phyloP scores from a whole-genome alignment of 2,888 invertebrate species.

The Schizotus pectinicornis region DNA sequence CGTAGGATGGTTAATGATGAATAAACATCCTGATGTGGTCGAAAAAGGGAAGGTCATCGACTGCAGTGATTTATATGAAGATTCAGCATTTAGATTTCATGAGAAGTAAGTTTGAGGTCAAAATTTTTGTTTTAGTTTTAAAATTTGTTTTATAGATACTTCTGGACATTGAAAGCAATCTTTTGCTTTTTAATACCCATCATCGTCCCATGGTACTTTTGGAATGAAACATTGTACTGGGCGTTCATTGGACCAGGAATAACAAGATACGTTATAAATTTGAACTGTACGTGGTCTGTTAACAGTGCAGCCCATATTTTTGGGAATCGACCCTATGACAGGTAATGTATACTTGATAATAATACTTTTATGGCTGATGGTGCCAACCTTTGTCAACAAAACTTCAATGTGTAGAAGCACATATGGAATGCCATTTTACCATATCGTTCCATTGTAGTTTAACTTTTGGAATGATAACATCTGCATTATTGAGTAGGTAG shows the following conservation, averaged over 20 bases:
- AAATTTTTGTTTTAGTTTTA: conserved; percentile 3
- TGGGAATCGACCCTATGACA: conserved; percentile 80
- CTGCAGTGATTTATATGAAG: conserved; percentile 77
- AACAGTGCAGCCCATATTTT: conserved; percentile 83
- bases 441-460: no score
- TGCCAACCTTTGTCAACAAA: neutral
- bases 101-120: conserved; percentile 65
- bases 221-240: conserved; percentile 55
- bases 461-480: no score
- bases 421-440: no score
- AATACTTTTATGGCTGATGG: conserved; percentile 31
- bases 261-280: conserved; percentile 65
- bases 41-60: conserved; percentile 80
- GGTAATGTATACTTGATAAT: conserved; percentile 68
- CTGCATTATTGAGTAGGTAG: no score
- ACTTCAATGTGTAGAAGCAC: neutral
- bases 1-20: conserved; percentile 90
- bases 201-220: conserved; percentile 74
- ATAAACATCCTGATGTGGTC: conserved; percentile 86
- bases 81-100: conserved; percentile 81
- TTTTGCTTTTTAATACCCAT: conserved; percentile 83
- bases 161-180: conserved; percentile 76
- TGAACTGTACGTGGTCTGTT: conserved; percentile 83
- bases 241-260: conserved; percentile 43
- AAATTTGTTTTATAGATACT: conserved; percentile 65